Percentiles rank a stretch among this genome's conserved stretches.
phyloP scores from a whole-genome alignment of 2,888 invertebrate genomes.

The Morpho achilles region DNA sequence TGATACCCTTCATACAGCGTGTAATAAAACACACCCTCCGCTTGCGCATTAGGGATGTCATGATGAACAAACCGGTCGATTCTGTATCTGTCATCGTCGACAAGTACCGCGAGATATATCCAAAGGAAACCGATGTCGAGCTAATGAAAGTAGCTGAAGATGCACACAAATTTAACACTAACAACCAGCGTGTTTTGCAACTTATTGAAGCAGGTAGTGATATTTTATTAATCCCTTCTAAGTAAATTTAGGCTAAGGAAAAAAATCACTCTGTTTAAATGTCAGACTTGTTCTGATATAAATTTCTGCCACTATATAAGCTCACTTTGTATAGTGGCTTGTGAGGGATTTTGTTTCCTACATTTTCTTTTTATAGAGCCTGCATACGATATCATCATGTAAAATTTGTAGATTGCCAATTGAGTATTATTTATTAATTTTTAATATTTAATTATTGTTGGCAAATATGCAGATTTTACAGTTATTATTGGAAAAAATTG shows the following conservation, averaged over 20 bases:
- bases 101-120: constrained; percentile 46
- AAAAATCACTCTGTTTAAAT: too few species aligned
- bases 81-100: constrained; percentile 35
- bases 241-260: too few species aligned
- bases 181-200: constrained; percentile 22
- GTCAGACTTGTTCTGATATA: too few species aligned
- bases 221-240: constrained; percentile 2
- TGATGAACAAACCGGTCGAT: constrained; percentile 50
- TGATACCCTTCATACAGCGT: constrained; percentile 31
- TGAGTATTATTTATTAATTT: neutral
- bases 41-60: constrained; percentile 47
- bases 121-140: constrained; percentile 44
- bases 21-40: constrained; percentile 53
- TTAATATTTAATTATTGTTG: neutral
- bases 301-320: too few species aligned
- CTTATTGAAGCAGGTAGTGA: constrained; percentile 39
- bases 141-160: constrained; percentile 41
- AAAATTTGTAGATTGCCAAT: constrained; percentile 4
- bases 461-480: constrained; percentile 3
- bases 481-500: neutral
- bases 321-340: too few species aligned
- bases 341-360: too few species aligned
- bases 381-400: neutral
- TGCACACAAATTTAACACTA: constrained; percentile 21
- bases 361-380: neutral